Evolutionary conservation across 2,113 vertebrate species (phyloP).

Genomic region (Chamaetylas fuelleborni): DNA sequence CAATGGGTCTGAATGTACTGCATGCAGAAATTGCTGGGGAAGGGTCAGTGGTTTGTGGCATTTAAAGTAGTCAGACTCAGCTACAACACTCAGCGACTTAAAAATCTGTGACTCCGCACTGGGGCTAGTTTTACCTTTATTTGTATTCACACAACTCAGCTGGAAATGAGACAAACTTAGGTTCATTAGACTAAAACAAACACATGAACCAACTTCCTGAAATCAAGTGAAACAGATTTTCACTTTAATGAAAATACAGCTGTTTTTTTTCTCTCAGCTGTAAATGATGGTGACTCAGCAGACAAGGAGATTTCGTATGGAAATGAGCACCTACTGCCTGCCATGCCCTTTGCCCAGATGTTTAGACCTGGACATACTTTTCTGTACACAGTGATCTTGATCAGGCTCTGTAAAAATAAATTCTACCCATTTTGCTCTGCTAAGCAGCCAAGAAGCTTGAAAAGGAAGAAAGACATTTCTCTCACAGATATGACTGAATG

Average conservation of each 20-base stretch:
- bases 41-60: neutral
- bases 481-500: constrained; percentile 5
- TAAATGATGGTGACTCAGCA: neutral
- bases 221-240: neutral
- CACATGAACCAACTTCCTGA: neutral
- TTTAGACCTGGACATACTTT: neutral
- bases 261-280: neutral
- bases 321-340: neutral
- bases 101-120: neutral
- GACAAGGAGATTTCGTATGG: neutral
- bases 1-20: constrained; percentile 45
- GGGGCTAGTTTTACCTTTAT: neutral
- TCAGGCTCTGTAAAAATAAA: constrained; percentile 7
- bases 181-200: neutral
- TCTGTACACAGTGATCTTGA: neutral
- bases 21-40: neutral
- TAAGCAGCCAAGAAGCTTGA: neutral
- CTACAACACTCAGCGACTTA: accelerated
- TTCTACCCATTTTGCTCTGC: neutral
- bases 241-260: neutral
- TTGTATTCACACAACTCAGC: neutral
- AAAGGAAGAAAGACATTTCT: neutral
- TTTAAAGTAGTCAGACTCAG: neutral
- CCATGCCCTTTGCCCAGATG: neutral
- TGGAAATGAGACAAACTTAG: neutral